These are phyloP conservation scores for Craterocephalus amniculus DNA, from an alignment of 2,797 vertebrate genomes.

Conservation along the genomic window DNA sequence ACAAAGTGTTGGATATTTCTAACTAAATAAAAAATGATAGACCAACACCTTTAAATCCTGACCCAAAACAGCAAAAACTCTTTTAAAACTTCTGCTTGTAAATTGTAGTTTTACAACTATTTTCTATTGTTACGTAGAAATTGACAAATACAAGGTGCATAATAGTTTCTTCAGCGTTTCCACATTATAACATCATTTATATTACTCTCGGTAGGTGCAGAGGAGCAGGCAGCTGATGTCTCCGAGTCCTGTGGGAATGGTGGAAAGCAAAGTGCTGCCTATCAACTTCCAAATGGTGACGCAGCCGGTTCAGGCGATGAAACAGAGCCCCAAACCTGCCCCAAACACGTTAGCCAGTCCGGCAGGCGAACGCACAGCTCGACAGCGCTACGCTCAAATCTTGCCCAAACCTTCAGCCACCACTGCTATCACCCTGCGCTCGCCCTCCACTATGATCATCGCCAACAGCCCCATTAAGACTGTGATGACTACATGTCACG, in stretches of 20 bases:
- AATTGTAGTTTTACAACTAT: too few species aligned
- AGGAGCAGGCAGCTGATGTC: conserved; percentile 91
- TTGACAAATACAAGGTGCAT: too few species aligned
- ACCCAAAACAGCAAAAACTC: too few species aligned
- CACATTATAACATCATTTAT: conserved; percentile 31
- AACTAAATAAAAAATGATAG: too few species aligned
- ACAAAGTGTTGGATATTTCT: too few species aligned
- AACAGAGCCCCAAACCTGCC: conserved; percentile 91
- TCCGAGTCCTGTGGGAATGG: conserved; percentile 85
- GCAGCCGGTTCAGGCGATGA: conserved; percentile 91
- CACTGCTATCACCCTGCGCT: conserved; percentile 89
- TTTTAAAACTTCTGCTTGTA: too few species aligned
- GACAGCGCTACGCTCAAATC: conserved; percentile 96
- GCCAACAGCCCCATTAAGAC: conserved; percentile 95
- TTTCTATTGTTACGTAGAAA: background rate
- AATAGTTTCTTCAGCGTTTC: background rate
- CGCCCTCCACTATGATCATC: conserved; percentile 94
- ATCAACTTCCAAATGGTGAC: conserved; percentile 96
- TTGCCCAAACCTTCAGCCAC: conserved; percentile 92
- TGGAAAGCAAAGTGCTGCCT: conserved; percentile 92
- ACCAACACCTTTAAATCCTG: too few species aligned
- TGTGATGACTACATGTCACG: conserved; percentile 91
- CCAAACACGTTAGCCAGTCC: conserved; percentile 89
- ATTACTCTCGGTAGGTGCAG: conserved; percentile 84
- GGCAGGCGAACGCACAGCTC: conserved; percentile 89